phyloP scores from a whole-genome alignment of 2,797 vertebrate genomes.

The Enteromius radiatus region DNA sequence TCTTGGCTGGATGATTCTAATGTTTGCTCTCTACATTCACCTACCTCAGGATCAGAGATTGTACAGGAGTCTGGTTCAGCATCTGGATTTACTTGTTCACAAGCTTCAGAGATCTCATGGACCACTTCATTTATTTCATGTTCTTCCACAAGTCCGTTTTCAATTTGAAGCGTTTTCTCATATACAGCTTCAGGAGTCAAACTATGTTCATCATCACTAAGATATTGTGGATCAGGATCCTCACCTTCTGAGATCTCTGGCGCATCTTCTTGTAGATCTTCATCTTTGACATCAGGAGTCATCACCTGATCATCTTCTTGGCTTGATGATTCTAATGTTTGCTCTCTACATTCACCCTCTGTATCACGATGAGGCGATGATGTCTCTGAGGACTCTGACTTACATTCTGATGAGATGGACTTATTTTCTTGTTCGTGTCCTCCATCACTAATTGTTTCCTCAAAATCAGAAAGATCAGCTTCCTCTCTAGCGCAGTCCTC shows the following conservation, averaged over 20 bases:
- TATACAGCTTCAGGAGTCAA: neutral
- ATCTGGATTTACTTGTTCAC: slow-evolving; percentile 12
- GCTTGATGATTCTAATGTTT: slow-evolving; percentile 3
- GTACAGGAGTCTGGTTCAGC: slow-evolving; percentile 3
- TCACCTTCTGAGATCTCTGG: slow-evolving; percentile 17
- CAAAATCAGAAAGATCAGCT: slow-evolving; percentile 5
- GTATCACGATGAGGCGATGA: neutral
- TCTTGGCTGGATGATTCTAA: slow-evolving; percentile 25
- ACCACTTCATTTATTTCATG: slow-evolving; percentile 30
- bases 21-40: neutral
- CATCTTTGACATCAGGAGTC: slow-evolving; percentile 40
- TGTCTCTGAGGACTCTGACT: slow-evolving; percentile 6
- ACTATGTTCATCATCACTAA: slow-evolving; percentile 4
- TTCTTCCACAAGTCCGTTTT: slow-evolving; percentile 3
- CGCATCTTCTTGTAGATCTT: slow-evolving; percentile 4
- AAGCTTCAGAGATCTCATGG: slow-evolving; percentile 29
- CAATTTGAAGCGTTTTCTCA: neutral
- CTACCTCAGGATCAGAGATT: slow-evolving; percentile 26
- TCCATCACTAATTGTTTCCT: neutral
- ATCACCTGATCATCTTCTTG: slow-evolving; percentile 21
- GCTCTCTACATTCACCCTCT: neutral
- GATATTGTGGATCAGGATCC: neutral
- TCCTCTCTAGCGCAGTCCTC: slow-evolving; percentile 15
- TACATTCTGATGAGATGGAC: slow-evolving; percentile 1
- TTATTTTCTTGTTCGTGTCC: neutral